Percentiles rank a stretch among this genome's conserved stretches.
Evolutionary conservation across 1,140 invertebrate species (phyloP).

Genomic region (Leguminivora glycinivorella): DNA sequence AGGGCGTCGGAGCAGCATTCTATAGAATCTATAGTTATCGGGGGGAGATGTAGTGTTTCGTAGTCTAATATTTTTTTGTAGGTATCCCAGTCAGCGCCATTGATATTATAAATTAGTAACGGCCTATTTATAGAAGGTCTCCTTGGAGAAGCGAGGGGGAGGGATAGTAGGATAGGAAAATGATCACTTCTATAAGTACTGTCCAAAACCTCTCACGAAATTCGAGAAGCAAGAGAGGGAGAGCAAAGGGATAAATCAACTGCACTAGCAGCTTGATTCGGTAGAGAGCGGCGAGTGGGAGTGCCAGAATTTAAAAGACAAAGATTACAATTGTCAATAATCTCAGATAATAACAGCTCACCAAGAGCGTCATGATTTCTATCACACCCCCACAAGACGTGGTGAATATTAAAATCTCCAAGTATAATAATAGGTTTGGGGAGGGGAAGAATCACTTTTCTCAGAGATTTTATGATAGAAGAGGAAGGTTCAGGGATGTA

Average conservation of each 20-base stretch:
- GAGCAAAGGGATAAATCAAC: background rate
- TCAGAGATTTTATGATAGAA: background rate
- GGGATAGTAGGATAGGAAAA: background rate
- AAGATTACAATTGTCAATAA: background rate
- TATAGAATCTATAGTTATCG: background rate
- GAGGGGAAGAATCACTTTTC: background rate
- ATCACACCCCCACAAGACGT: background rate
- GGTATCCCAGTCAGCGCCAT: background rate
- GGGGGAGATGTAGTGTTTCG: background rate
- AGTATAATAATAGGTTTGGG: background rate
- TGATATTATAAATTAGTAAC: background rate
- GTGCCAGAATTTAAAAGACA: background rate
- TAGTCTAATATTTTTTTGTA: background rate
- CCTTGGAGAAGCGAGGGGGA: background rate
- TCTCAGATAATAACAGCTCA: background rate
- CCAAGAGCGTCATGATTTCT: background rate
- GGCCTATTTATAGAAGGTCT: background rate
- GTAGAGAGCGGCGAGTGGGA: background rate
- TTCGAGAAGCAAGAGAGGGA: background rate
- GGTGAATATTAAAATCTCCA: constrained; percentile 26
- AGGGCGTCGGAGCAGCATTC: background rate
- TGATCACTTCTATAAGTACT: constrained; percentile 26
- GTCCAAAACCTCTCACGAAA: background rate
- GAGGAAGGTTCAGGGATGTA: background rate
- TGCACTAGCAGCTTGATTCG: background rate